A percentile compares a stretch with the other conserved stretches of the same genome.
phyloP scores from a whole-genome alignment of 2,888 invertebrate genomes.

The Ophioninae sp. region DNA sequence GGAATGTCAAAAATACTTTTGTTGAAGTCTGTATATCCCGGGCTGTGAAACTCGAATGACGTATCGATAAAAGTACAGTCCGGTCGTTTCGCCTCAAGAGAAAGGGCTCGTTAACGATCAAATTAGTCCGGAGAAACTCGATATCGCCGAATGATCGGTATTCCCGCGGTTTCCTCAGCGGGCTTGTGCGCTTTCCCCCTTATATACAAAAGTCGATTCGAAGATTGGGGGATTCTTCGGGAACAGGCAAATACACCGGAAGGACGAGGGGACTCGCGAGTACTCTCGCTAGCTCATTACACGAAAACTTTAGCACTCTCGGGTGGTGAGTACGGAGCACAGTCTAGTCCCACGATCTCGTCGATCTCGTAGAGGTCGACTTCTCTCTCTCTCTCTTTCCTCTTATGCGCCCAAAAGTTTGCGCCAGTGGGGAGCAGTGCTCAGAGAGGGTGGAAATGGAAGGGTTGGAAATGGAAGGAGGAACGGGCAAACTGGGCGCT shows the following conservation, averaged over 20 bases:
- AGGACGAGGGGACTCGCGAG: conserved; percentile 38
- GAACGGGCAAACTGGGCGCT: conserved; percentile 43
- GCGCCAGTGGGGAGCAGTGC: conserved; percentile 26
- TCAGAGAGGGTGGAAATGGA: conserved; percentile 4
- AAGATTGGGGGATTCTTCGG: conserved; percentile 20
- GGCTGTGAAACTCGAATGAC: background rate
- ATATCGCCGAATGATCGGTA: conserved; percentile 41
- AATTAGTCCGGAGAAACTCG: conserved; percentile 39
- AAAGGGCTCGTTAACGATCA: conserved; percentile 30
- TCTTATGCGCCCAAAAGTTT: conserved; percentile 55
- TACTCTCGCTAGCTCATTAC: conserved; percentile 64
- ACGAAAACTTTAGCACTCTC: conserved; percentile 64
- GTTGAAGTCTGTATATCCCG: background rate
- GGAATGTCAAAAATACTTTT: too few species aligned
- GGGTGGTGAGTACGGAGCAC: background rate
- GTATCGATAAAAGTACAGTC: conserved; percentile 13
- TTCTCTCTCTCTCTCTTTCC: conserved; percentile 10
- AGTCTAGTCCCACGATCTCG: conserved; percentile 30
- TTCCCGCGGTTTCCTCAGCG: background rate
- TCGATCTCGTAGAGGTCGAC: conserved; percentile 50
- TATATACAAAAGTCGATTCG: background rate
- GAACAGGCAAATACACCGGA: conserved; percentile 46
- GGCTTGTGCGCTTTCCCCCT: background rate
- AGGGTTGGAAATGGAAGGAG: conserved; percentile 25
- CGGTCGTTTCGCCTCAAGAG: background rate